A percentile compares a stretch with the other conserved stretches of the same genome.
Conservation (phyloP, 1,140 invertebrate species). For the Ctenoplectra terminalis region DNA sequence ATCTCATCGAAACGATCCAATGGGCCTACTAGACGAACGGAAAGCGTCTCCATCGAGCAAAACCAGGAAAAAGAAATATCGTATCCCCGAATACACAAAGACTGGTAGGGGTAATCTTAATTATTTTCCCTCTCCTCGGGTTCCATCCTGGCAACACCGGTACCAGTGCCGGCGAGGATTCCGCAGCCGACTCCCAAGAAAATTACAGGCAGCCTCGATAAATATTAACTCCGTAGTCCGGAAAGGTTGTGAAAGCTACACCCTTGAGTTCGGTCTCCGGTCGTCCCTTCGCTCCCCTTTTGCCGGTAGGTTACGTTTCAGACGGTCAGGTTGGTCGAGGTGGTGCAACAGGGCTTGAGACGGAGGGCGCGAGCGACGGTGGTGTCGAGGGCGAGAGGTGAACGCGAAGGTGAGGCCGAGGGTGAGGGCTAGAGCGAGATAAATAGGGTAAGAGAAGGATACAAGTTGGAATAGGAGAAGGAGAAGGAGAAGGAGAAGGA, state of each 20-base stretch:
- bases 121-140: conserved; percentile 53
- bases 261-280: conserved; percentile 42
- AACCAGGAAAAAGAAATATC: neutral
- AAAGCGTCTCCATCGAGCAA: too few relatives aligned
- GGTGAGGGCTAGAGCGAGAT: too few relatives aligned
- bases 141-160: neutral
- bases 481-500: neutral
- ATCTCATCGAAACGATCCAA: conserved; percentile 18
- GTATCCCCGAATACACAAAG: conserved; percentile 11
- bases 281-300: neutral
- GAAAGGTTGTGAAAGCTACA: conserved; percentile 61
- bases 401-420: neutral
- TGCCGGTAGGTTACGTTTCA: conserved; percentile 39
- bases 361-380: conserved; percentile 20
- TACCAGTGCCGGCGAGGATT: too few relatives aligned
- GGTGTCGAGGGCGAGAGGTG: neutral
- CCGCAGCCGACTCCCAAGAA: conserved; percentile 49
- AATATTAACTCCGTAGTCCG: conserved; percentile 67
- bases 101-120: conserved; percentile 38
- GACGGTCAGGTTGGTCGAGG: conserved; percentile 45
- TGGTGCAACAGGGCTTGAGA: conserved; percentile 51
- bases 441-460: too few relatives aligned
- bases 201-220: conserved; percentile 70
- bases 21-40: neutral
- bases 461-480: too few relatives aligned